Base-by-base conservation (phyloP, 2,113 vertebrate genomes). In the Tretioscincus oriximinensis region DNA sequence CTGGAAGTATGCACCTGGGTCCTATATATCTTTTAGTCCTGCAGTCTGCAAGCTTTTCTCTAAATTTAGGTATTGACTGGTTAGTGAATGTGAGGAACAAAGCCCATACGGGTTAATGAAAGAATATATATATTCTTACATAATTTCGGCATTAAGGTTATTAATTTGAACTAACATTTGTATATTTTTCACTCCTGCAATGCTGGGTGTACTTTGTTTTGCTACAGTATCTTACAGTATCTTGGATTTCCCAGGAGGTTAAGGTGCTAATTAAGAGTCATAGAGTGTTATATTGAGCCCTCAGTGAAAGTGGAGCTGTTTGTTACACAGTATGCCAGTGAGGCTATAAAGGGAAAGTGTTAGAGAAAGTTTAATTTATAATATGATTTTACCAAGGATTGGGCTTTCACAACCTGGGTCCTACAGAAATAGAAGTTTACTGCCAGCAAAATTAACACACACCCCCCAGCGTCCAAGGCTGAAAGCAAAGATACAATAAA, bases 261-360 rank as follows among this genome's bases (percentile, higher is more conserved):
- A 66, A 67, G 29, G 51, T 81, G 54, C 69, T 81, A 81, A 81
- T 81, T 81, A 63, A 70, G 31, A 28, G 31, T 70, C n/a, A 12
- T 7, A 45, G 20, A 29, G 4, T 81, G 2, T 35, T 75, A 66
- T 68, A n/a, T 14, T 65, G 45, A 18, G 65, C 79, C 70, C 7
- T 35, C 69, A 76, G 66, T 2, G 41, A 49, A 21, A 72, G 0
- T 0, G 9, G 3, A 51, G 24, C 8, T 75, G 65, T 29, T 82
- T 85, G 61, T 81, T 3, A 54, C 12, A 51, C 21, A 63, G 21
- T 35, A 51, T 51, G 71, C 74, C 22, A 47, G 35, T 82, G 20
- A 60, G 26, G 49, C 24, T 75, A 29, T 20, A 35, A 67, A 81
- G 12, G n/a, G 41, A 29, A 9, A 21, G 21, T 16, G 67, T 16